These are phyloP conservation scores for Puffinus mauretanicus DNA, from an alignment of 2,113 vertebrate genomes.

Conservation along the genomic window DNA sequence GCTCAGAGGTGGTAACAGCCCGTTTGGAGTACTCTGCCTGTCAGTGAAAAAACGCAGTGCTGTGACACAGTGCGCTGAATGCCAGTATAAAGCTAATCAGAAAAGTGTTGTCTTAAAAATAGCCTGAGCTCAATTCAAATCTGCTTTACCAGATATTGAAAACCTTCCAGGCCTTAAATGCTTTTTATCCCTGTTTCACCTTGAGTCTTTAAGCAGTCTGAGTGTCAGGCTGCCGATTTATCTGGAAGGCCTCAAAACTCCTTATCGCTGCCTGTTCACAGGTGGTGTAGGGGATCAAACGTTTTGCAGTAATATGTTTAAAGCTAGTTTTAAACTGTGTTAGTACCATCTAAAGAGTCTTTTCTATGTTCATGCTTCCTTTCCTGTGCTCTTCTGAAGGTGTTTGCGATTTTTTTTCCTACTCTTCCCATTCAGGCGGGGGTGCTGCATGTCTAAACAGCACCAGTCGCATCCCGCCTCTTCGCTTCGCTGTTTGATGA, in stretches of 20 bases:
- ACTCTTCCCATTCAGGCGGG: not conserved
- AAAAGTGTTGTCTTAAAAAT: not conserved
- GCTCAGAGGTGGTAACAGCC: accelerated
- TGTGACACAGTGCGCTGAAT: not conserved
- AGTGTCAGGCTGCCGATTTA: not conserved
- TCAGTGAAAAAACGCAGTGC: not conserved
- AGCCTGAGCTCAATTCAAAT: not conserved
- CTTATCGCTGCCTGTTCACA: accelerated
- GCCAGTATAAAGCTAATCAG: not conserved
- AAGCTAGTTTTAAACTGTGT: not conserved
- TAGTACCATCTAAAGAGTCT: not conserved
- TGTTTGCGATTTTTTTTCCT: not conserved
- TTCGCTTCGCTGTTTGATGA: not conserved
- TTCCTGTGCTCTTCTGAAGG: not conserved
- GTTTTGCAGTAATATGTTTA: accelerated
- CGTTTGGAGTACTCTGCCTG: not conserved
- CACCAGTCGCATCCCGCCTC: accelerated
- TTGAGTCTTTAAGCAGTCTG: not conserved
- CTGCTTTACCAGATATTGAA: not conserved
- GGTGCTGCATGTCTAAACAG: not conserved
- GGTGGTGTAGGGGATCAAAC: not conserved
- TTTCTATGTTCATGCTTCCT: not conserved
- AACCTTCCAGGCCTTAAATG: not conserved
- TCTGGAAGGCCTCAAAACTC: not conserved
- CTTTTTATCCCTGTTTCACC: accelerated